These are phyloP conservation scores for Frieseomelitta varia DNA, from an alignment of 1,140 invertebrate genomes.

Conservation along the genomic window DNA sequence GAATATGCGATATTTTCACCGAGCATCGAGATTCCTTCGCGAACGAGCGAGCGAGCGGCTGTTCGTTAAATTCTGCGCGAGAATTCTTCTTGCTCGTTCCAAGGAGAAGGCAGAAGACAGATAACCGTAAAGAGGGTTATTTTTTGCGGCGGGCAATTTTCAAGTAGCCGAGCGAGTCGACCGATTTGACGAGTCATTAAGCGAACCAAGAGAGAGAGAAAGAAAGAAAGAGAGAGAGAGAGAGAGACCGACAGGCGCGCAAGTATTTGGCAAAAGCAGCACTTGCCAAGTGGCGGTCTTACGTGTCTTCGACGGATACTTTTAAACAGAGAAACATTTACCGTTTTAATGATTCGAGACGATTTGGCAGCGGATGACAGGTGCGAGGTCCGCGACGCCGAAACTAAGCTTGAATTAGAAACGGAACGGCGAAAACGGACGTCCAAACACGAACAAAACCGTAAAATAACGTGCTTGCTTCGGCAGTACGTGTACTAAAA, in stretches of 20 bases:
- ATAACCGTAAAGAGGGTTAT: conserved; percentile 24
- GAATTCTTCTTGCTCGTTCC: background rate
- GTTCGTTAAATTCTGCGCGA: too few relatives aligned
- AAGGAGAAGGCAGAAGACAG: background rate
- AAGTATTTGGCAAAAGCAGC: conserved; percentile 47
- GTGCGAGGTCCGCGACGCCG: conserved; percentile 44
- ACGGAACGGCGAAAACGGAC: conserved; percentile 10
- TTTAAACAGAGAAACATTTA: conserved; percentile 48
- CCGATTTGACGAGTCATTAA: conserved; percentile 54
- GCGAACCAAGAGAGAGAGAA: background rate
- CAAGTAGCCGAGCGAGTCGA: background rate
- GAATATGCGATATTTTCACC: too few relatives aligned
- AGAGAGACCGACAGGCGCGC: background rate
- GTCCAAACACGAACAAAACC: conserved; percentile 30
- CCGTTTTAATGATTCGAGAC: conserved; percentile 65
- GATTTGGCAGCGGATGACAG: conserved; percentile 61
- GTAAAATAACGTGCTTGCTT: too few relatives aligned
- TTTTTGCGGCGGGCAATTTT: conserved; percentile 16
- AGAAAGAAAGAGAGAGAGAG: too few relatives aligned
- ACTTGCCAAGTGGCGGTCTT: conserved; percentile 36
- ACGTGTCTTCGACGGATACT: conserved; percentile 43
- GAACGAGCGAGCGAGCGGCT: too few relatives aligned
- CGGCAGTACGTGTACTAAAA: background rate
- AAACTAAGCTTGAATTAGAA: conserved; percentile 51
- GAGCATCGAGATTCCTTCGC: too few relatives aligned